Evolutionary conservation across 2,113 vertebrate genomes (phyloP), one percentile per base, ranked within the genome.

Genomic region (Ceratotherium simum): DNA sequence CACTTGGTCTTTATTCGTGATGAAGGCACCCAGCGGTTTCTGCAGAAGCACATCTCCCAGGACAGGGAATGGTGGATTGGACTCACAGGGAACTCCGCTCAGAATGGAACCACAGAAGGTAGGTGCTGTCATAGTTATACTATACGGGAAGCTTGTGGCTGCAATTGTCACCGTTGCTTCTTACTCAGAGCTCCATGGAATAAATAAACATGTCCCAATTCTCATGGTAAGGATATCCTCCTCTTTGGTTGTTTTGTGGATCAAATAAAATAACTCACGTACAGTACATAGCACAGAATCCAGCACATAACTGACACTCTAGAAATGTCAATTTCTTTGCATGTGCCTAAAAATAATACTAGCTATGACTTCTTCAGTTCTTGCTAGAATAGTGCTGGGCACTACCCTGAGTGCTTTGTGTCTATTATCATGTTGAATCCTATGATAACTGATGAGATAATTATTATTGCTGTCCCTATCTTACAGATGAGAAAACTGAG

Each of bases 11-110:
- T 99, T 78, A 99, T 99, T 93, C 98, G 98, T n/a, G 99, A 99
- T 6, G 98, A 99, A 84, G 99, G 99, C 96, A 99, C 97, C 0
- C 99, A 99, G 96, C 98, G 98, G 92, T 99, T 99, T 98, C 98
- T 99, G 67, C 99, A 99, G 98, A 99, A 98, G 80, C 98, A 99
- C 95, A 98, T 99, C 95, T 96, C 99, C 3, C 98, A 98, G 0
- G 99, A 99, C 91, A 98, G 97, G 85, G 99, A 99, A 98, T 99
- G 99, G 99, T 99, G 99, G 99, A 99, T 99, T 2, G 99, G 99
- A n/a, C 96, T 99, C 92, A 99, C 97, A 78, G 99, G 92, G 98
- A 99, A 91, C 93, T 98, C 72, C 36, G 87, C 48, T 56, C 90
- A 17, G 98, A 99, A 97, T 95, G 99, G 95, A 95, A 98, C 98